phyloP scores from a whole-genome alignment of 2,113 vertebrate species.

The Hemichromis elongatus region DNA sequence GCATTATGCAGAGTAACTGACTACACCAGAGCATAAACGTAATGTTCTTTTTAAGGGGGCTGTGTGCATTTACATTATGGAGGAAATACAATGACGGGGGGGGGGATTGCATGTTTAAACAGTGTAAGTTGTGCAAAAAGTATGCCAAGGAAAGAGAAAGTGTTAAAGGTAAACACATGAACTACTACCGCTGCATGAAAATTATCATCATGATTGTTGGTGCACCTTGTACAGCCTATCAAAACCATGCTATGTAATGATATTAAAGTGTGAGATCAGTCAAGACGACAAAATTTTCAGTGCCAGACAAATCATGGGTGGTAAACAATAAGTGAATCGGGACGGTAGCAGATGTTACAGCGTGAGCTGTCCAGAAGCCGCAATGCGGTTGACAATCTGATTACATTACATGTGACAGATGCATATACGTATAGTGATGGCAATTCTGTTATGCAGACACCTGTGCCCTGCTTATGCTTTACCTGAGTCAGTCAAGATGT shows the following conservation, averaged over 20 bases:
- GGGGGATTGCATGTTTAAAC: background rate
- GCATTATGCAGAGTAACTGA: background rate
- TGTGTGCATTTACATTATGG: background rate
- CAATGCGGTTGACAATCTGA: constrained; percentile 6
- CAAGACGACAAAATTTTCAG: background rate
- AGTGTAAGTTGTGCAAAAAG: background rate
- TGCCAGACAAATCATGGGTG: background rate
- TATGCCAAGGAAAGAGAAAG: background rate
- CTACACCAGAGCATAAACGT: background rate
- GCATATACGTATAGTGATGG: background rate
- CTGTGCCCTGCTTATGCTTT: background rate
- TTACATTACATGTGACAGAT: constrained; percentile 18
- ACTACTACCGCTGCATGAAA: background rate
- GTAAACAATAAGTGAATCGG: constrained; percentile 5
- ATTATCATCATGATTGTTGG: background rate
- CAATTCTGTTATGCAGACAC: constrained; percentile 13
- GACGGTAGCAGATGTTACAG: constrained; percentile 13
- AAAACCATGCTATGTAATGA: background rate
- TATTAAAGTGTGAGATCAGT: background rate
- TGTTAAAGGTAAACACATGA: background rate
- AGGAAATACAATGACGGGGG: background rate
- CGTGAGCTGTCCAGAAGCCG: background rate
- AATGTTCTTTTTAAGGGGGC: background rate
- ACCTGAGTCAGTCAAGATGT: constrained; percentile 5
- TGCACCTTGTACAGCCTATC: background rate